A percentile compares a stretch with the other conserved stretches of the same genome.
Conservation (phyloP, 1,140 invertebrate genomes). For the fruit fly (Drosophila melanogaster) region Release_6_plus_ISO1_MT NC_004354.4:19292001-19292500, state of each 20-base stretch:
- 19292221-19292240: not conserved
- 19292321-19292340: conserved; percentile 5
- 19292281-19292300: conserved; percentile 4
- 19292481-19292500: not conserved
- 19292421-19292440: no score
- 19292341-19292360: not conserved
- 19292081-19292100: conserved; percentile 14
- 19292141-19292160: conserved; percentile 20
- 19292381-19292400: no score
- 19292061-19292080: not conserved
- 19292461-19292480: no score
- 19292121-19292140: conserved; percentile 25
- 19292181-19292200: conserved; percentile 41
- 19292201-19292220: not conserved
- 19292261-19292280: conserved; percentile 13
- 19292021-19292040: not conserved
- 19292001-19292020: not conserved
- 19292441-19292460: no score
- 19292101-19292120: conserved; percentile 46
- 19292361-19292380: no score
- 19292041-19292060: conserved; percentile 29
- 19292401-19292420: no score
- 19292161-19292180: conserved; percentile 27
- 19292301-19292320: conserved; percentile 14
- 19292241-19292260: conserved; percentile 14